Evolutionary conservation across 2,113 vertebrate species (phyloP), one percentile per base, ranked within the genome.

Genomic region (Equus przewalskii): DNA sequence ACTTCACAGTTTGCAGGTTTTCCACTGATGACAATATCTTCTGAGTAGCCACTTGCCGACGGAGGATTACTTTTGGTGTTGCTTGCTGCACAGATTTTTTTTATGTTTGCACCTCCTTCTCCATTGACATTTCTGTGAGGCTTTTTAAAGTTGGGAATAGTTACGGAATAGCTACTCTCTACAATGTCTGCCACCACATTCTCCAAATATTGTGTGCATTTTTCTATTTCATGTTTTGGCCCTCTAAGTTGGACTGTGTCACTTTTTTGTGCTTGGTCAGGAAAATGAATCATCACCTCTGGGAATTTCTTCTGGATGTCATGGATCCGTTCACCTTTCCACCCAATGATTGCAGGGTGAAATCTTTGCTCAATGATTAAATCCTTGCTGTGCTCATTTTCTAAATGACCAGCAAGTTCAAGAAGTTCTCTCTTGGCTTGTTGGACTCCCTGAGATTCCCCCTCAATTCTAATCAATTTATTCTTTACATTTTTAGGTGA

Each of bases 321-420:
- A 97, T 99, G 99, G 76, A 99, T 99, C 82, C 99, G 98, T 98
- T 99, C 99, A 6, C 99, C 99, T 95, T 99, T 99, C 98, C 99
- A 99, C 92, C 99, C 99, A 97, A 99, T 99, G 96, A 99, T 99
- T 98, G 99, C 99, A 98, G 99, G 98, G 96, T 99, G 99, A 98
- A 99, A 99, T 98, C 99, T 99, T 96, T 99, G 99, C 97, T 99
- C 99, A 80, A 99, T 99, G 96, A 99, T 99, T 99, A 99, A 98
- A 98, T 99, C 99, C 98, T 99, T 99, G 98, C 99, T 99, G 98
- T 99, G 99, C 98, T 99, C 99, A 26, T 99, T 99, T 99, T 99
- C 99, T 99, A 99, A 98, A 78, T 13, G 79, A 95, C 99, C 99
- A 93, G 99, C 99, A 51, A 99, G 99, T 98, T 99, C 99, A 89